Conservation (phyloP, 2,888 invertebrate genomes). For the Trisateles emortualis region DNA sequence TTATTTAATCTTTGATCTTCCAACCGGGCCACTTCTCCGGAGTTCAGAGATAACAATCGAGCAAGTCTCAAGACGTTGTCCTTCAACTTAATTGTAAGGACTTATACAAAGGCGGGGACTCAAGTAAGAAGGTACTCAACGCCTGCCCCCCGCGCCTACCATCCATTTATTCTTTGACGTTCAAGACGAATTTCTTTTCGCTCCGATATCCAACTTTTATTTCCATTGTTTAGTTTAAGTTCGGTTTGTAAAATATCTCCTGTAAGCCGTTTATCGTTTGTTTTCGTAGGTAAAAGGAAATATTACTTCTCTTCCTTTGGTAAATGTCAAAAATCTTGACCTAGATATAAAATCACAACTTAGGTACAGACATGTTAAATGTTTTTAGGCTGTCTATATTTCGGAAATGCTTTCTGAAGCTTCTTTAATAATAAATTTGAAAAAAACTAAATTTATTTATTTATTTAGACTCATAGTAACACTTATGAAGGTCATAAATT, state of each 20-base stretch:
- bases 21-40: conserved; percentile 51
- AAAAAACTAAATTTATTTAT: too few species aligned
- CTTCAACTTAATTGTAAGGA: conserved; percentile 66
- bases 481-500: too few species aligned
- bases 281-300: too few species aligned
- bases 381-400: too few species aligned
- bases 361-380: too few species aligned
- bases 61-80: conserved; percentile 53
- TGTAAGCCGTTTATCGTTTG: too few species aligned
- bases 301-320: too few species aligned
- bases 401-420: too few species aligned
- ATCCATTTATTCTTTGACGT: conserved; percentile 52
- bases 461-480: too few species aligned
- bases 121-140: conserved; percentile 56
- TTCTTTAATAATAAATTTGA: too few species aligned
- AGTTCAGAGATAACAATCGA: conserved; percentile 61
- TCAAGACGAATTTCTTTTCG: conserved; percentile 54
- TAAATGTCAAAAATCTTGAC: too few species aligned
- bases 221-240: conserved; percentile 52
- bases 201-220: conserved; percentile 48
- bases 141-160: conserved; percentile 50
- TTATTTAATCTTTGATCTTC: conserved; percentile 57
- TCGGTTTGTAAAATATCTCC: conserved; percentile 2
- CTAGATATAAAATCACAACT: too few species aligned
- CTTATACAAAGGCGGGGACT: conserved; percentile 56